These are phyloP conservation scores for Pantala flavescens DNA, from an alignment of 1,140 invertebrate species.

Conservation along the genomic window DNA sequence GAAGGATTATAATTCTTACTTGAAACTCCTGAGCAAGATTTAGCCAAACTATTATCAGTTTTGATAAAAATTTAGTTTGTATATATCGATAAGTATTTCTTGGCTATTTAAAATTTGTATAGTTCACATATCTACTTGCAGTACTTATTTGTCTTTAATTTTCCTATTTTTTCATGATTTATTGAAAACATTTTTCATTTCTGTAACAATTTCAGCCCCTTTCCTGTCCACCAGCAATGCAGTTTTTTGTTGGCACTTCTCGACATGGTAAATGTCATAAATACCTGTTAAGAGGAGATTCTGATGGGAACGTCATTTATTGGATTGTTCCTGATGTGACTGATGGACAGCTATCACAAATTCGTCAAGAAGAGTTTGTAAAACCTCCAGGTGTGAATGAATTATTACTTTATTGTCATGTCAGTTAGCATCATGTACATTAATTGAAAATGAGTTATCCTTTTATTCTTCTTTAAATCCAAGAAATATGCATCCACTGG, in stretches of 20 bases:
- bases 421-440: not conserved
- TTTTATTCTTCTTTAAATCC: slow-evolving; percentile 6
- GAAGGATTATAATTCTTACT: too few relatives aligned
- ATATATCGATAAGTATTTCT: too few relatives aligned
- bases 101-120: too few relatives aligned
- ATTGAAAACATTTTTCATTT: too few relatives aligned
- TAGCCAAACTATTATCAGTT: too few relatives aligned
- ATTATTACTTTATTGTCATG: slow-evolving; percentile 12
- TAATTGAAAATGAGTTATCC: slow-evolving; percentile 15
- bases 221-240: slow-evolving; percentile 85
- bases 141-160: too few relatives aligned
- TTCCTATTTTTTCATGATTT: too few relatives aligned
- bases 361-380: slow-evolving; percentile 42
- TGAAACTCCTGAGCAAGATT: too few relatives aligned
- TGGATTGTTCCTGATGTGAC: slow-evolving; percentile 81
- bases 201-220: slow-evolving; percentile 47
- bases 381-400: slow-evolving; percentile 36
- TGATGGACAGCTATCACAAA: slow-evolving; percentile 51
- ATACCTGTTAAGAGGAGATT: slow-evolving; percentile 77
- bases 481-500: not conserved
- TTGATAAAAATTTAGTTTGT: too few relatives aligned
- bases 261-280: slow-evolving; percentile 50
- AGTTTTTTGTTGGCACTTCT: slow-evolving; percentile 51
- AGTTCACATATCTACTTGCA: too few relatives aligned
- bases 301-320: slow-evolving; percentile 71